Evolutionary conservation across 2,888 invertebrate species (phyloP), one percentile per base, ranked within the genome.

Genomic region (Drosophila rubida): DNA sequence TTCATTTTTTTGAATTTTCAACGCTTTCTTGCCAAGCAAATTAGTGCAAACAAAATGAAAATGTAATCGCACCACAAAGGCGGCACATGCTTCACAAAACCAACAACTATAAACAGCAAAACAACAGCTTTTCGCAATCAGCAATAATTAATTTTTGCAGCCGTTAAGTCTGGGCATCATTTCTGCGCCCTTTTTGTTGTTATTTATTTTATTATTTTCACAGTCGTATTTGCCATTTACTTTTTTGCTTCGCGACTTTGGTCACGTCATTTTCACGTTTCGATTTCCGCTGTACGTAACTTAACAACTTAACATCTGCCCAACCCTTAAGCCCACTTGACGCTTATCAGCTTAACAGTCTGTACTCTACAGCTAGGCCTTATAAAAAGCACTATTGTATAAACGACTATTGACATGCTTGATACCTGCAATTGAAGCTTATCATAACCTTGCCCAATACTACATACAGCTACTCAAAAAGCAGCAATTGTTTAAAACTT

Each of bases 91-190:
- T 11, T 44, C 19, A 5, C 13, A 22, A 30, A 53, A 42, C 35
- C 13, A 49, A 49, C 22, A 49, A 22, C 46, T 30, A 30, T 30
- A 48, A 7, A n/a, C n/a, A 35, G n/a, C n/a, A 25, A 14, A 39
- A 39, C 25, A 51, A 27, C 25, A 16, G 44, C 41, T 55, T 53
- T 63, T 32, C 49, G 71, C 79, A 72, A 87, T 74, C 83, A 74
- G 73, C 74, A 55, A 54, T 69, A 78, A 81, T 78, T 78, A 75
- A 72, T 75, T 69, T 82, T 74, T 61, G 79, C 71, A 79, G 84
- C 76, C 87, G 77, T 71, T 60, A 73, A 76, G 89, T 88, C 84
- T 89, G 68, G 62, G 27, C 8, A 65, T 49, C 59, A 64, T 65
- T 75, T 71, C 44, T 39, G 59, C 62, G 69, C 63, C 69, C 60